These are phyloP conservation scores for Andricus quercusramuli DNA, from an alignment of 2,888 invertebrate species.

Conservation along the genomic window DNA sequence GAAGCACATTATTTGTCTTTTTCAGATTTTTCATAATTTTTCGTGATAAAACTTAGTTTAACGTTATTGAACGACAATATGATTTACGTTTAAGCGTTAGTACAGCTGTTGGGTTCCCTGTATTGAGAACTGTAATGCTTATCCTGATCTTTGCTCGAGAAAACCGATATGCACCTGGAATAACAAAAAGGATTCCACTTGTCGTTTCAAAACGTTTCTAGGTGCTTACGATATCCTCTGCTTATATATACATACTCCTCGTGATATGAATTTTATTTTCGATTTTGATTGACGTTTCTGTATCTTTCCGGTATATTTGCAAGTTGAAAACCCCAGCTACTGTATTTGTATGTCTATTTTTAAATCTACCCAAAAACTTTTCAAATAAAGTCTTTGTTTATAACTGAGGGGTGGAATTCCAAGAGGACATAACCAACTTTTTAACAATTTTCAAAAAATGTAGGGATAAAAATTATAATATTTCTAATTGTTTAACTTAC, in stretches of 20 bases:
- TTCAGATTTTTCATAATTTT: not conserved
- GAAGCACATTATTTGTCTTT: not conserved
- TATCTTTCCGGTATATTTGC: not conserved
- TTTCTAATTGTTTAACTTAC: no score
- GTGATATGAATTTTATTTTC: not conserved
- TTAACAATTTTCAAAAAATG: no score
- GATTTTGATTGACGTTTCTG: not conserved
- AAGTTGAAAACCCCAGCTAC: no score
- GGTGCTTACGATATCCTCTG: not conserved
- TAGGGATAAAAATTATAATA: no score
- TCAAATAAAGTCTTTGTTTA: no score
- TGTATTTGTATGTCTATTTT: no score
- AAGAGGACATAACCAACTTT: no score
- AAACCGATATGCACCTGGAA: conserved; percentile 25
- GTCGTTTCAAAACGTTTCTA: not conserved
- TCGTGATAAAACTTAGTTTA: not conserved
- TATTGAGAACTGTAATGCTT: conserved; percentile 1
- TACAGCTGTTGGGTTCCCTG: conserved; percentile 2
- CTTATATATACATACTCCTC: not conserved
- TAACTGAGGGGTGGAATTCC: no score
- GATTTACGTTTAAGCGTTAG: not conserved
- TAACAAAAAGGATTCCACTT: conserved; percentile 13
- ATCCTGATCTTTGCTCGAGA: conserved; percentile 19
- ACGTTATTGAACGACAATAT: not conserved
- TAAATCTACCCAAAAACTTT: no score